These are phyloP conservation scores for Alviniconcha marisindica DNA, from an alignment of 1,140 invertebrate species.

Conservation along the genomic window DNA sequence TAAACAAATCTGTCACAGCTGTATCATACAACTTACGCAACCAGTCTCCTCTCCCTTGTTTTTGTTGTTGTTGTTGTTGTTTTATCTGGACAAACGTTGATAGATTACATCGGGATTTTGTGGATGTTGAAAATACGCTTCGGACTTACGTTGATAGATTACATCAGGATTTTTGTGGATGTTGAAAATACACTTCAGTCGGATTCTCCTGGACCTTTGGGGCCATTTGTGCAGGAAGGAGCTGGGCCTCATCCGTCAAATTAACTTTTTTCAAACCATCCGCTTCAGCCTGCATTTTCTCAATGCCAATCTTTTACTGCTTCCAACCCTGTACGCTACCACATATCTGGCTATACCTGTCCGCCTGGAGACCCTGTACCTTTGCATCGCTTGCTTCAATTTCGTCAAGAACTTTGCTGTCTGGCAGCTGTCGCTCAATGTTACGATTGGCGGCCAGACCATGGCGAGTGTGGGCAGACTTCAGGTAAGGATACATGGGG, in stretches of 20 bases:
- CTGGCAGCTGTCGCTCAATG: not conserved
- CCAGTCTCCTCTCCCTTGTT: too few species aligned
- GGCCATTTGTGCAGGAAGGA: not conserved
- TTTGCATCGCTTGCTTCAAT: not conserved
- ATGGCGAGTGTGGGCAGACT: not conserved
- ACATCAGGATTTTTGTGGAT: too few species aligned
- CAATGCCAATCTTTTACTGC: not conserved
- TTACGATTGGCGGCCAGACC: not conserved
- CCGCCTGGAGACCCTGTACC: not conserved
- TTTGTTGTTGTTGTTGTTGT: too few species aligned
- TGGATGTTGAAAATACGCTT: too few species aligned
- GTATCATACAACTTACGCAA: too few species aligned
- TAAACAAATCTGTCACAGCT: too few species aligned
- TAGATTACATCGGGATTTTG: too few species aligned
- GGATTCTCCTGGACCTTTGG: not conserved
- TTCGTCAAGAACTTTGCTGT: not conserved
- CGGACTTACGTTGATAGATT: too few species aligned
- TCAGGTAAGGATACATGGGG: too few species aligned
- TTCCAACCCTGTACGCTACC: not conserved
- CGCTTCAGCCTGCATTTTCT: not conserved
- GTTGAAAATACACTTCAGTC: too few species aligned
- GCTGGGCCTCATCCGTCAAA: not conserved
- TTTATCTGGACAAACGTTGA: too few species aligned
- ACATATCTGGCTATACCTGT: not conserved
- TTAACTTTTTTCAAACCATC: not conserved